Evolutionary conservation across 2,888 invertebrate species (phyloP).

Genomic region (Tethea ocularis): DNA sequence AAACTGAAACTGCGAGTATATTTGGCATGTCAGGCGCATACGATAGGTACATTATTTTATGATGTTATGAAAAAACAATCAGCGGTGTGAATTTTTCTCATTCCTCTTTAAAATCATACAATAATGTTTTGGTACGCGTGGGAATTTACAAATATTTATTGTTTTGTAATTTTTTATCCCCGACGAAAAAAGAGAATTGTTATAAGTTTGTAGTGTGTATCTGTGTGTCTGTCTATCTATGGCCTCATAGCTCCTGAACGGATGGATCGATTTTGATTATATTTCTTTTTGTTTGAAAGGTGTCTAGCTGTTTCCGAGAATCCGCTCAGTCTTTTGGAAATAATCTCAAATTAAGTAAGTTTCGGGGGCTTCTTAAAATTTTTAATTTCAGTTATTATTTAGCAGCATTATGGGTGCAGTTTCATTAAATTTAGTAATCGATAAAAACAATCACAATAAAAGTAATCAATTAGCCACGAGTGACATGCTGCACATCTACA

Average conservation of each 20-base stretch:
- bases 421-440: background rate
- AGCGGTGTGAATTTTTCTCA: background rate
- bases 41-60: background rate
- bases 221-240: background rate
- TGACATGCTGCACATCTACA: background rate
- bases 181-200: too few species aligned
- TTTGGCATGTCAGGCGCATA: slow-evolving; percentile 26
- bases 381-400: too few species aligned
- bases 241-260: too few species aligned
- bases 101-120: background rate
- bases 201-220: too few species aligned
- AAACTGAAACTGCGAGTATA: slow-evolving; percentile 25
- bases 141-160: background rate
- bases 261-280: too few species aligned
- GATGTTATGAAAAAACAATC: background rate
- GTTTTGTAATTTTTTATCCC: background rate
- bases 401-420: background rate
- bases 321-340: too few species aligned
- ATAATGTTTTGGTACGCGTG: background rate
- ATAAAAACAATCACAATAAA: background rate
- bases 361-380: too few species aligned
- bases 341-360: too few species aligned
- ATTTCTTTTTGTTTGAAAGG: too few species aligned
- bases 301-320: too few species aligned
- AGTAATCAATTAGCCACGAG: background rate